Evolutionary conservation across 2,113 vertebrate genomes (phyloP).

Genomic region (Struthidea cinerea): DNA sequence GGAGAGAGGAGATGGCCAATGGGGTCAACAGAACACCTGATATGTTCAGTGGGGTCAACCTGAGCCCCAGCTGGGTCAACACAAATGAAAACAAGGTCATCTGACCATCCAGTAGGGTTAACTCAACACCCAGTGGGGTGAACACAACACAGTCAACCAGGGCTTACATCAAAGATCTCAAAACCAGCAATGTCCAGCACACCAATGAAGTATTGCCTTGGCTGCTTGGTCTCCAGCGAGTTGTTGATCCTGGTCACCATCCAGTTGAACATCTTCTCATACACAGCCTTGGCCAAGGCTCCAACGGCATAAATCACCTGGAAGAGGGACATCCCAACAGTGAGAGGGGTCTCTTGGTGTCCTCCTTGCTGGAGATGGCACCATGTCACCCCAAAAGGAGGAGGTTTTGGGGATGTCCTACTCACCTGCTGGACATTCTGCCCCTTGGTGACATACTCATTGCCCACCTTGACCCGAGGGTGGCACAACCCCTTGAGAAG

Average conservation of each 20-base stretch:
- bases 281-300: slow-evolving; percentile 84
- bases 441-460: slow-evolving; percentile 87
- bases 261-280: slow-evolving; percentile 87
- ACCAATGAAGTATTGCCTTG: slow-evolving; percentile 86
- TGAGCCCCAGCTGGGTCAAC: neutral
- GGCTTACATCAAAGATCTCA: slow-evolving; percentile 71
- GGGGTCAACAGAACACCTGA: neutral
- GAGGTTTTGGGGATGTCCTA: neutral
- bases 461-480: slow-evolving; percentile 82
- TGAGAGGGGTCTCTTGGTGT: neutral
- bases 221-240: slow-evolving; percentile 82
- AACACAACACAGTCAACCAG: neutral
- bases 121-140: neutral
- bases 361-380: neutral
- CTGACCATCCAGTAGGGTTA: neutral
- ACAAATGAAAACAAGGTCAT: neutral
- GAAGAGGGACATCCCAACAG: neutral
- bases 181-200: slow-evolving; percentile 85
- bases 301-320: slow-evolving; percentile 48
- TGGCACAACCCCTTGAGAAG: slow-evolving; percentile 82
- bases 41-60: neutral
- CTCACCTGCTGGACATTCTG: slow-evolving; percentile 86
- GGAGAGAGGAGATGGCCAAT: neutral
- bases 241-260: slow-evolving; percentile 82
- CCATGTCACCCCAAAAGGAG: neutral